Evolutionary conservation across 2,888 invertebrate genomes (phyloP).

Genomic region (Parascotia fuliginaria): DNA sequence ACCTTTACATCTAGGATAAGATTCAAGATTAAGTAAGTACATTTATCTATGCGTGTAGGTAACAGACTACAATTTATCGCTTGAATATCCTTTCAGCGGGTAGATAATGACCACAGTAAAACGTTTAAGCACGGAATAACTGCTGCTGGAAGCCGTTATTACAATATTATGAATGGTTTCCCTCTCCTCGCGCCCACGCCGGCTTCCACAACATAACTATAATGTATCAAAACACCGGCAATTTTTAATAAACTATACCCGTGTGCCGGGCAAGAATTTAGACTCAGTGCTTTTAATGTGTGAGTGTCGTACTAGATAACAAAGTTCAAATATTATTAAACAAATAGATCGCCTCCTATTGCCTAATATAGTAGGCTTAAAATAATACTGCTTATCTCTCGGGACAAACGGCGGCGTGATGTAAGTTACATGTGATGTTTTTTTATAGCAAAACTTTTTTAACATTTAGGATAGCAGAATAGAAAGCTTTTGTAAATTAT

Average conservation of each 20-base stretch:
- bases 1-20: slow-evolving; percentile 26
- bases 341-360: no score
- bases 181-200: slow-evolving; percentile 51
- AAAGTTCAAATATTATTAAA: no score
- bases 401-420: no score
- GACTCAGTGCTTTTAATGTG: no score
- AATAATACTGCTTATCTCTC: no score
- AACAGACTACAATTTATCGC: slow-evolving; percentile 79
- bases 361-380: no score
- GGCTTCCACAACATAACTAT: slow-evolving; percentile 42
- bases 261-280: no score
- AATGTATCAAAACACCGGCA: slow-evolving; percentile 11
- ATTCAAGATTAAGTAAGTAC: slow-evolving; percentile 35
- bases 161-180: slow-evolving; percentile 85
- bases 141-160: slow-evolving; percentile 83
- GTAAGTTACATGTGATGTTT: no score
- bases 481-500: slow-evolving; percentile 45
- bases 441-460: background rate
- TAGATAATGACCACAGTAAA: slow-evolving; percentile 86
- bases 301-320: no score
- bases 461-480: slow-evolving; percentile 13
- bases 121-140: slow-evolving; percentile 85
- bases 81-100: slow-evolving; percentile 85
- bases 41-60: slow-evolving; percentile 65
- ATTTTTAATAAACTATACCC: slow-evolving; percentile 7